A percentile compares a stretch with the other conserved stretches of the same genome.
These are phyloP conservation scores for Pyrrhopygopsis socrates DNA, from an alignment of 2,888 invertebrate species.

Conservation along the genomic window DNA sequence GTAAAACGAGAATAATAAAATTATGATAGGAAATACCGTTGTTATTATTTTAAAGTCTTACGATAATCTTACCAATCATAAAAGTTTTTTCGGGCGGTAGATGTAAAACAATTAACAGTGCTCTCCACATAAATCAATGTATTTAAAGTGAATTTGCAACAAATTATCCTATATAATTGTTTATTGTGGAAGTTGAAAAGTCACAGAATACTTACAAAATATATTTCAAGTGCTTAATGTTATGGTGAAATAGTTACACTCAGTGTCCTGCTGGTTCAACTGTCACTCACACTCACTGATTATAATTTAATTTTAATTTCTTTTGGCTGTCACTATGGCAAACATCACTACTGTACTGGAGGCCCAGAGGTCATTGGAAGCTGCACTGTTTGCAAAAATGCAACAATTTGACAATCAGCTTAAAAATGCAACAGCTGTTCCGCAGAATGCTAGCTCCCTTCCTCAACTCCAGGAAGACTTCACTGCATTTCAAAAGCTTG, in stretches of 20 bases:
- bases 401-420: not conserved
- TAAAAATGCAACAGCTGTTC: not conserved
- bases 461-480: too few species aligned
- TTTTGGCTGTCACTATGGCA: not conserved
- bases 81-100: too few species aligned
- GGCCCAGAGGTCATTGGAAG: not conserved
- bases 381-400: not conserved
- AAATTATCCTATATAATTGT: too few species aligned
- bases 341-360: not conserved
- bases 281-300: not conserved
- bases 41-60: too few species aligned
- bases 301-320: not conserved
- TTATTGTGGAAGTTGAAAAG: too few species aligned
- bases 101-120: too few species aligned
- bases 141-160: too few species aligned
- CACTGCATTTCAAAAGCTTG: not conserved
- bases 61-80: too few species aligned
- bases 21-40: too few species aligned
- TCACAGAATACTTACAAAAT: not conserved
- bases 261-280: not conserved
- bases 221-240: not conserved
- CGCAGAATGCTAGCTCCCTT: too few species aligned
- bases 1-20: too few species aligned
- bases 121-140: too few species aligned
- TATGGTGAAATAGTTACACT: not conserved